Evolutionary conservation across 2,888 invertebrate genomes (phyloP), one percentile per base, ranked within the genome.

Genomic region (Leptopilina drosophilae): DNA sequence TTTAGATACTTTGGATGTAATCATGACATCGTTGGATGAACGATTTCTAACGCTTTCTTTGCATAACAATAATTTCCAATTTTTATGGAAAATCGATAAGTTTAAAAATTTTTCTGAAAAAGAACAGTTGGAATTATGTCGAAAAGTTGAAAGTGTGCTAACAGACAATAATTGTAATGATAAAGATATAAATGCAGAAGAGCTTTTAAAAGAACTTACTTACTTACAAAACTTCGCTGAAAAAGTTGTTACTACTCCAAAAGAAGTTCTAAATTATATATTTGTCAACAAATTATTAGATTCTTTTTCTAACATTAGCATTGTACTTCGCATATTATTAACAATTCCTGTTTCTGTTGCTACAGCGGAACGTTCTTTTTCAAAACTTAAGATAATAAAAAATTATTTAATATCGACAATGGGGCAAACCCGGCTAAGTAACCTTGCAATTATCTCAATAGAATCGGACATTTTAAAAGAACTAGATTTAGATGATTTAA

Each of bases 281-380:
- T 4, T 5, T 56, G 9, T 56, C 14, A 56, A 56, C 14, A 56
- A 56, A 11, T 56, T 56, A 56, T 56, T 14, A 56, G 66, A 77
- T 14, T 66, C 56, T 53, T 77, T 77, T 42, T 42, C 66, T 12
- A 77, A 77, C 15, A 33, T 26, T 67, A 53, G 66, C 49, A 53
- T 67, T 26, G 26, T 67, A n/a, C 33, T 77, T 14, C 12, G 56
- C 15, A 77, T 67, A 8, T 26, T 56, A 53, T 56, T 66, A 67
- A 77, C 77, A 33, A 15, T 77, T 14, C 65, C 66, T 40, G 66
- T 66, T 33, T 46, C 33, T 67, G 56, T 66, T 15, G 20, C n/a
- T 26, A 56, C 59, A 59, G 77, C 11, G 5, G 67, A 66, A 40
- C n/a, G 67, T 33, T 66, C 66, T 6, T 77, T 66, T 56, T 56